Percentiles rank a stretch among this genome's conserved stretches.
These are phyloP conservation scores for Mesorhabditis spiculigera DNA, from an alignment of 2,888 invertebrate genomes.

Conservation along the genomic window DNA sequence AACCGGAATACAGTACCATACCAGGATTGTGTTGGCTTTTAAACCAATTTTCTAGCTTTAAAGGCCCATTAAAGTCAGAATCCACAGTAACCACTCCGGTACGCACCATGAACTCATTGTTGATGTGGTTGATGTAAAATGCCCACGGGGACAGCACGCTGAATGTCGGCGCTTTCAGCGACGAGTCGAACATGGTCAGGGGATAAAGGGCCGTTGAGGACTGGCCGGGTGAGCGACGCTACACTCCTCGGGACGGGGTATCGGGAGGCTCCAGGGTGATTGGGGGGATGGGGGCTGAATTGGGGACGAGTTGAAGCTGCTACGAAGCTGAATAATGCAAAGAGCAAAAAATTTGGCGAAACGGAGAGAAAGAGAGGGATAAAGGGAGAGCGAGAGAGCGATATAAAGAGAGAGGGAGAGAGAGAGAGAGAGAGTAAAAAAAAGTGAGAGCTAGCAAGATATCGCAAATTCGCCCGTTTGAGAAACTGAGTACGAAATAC, in stretches of 20 bases:
- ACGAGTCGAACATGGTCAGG: constrained; percentile 30
- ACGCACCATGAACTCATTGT: constrained; percentile 36
- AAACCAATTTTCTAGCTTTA: no score
- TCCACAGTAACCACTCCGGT: background rate
- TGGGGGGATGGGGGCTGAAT: no score
- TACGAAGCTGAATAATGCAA: no score
- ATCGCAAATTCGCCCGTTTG: no score
- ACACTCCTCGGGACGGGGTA: background rate
- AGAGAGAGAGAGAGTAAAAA: no score
- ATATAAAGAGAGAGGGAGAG: no score
- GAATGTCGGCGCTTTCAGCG: constrained; percentile 29
- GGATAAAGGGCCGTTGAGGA: constrained; percentile 5
- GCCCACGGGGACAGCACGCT: constrained; percentile 55
- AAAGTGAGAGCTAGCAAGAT: no score
- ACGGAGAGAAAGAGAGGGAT: background rate
- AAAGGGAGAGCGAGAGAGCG: no score
- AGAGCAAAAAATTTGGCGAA: background rate
- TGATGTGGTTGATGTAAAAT: constrained; percentile 54
- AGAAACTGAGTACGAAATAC: no score
- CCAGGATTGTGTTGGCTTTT: no score
- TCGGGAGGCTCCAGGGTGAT: background rate
- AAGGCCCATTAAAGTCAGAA: no score
- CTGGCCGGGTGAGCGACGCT: background rate
- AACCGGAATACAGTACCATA: no score
- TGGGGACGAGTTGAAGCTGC: background rate